Percentiles rank a stretch among this genome's conserved stretches.
Evolutionary conservation across 35 echinoderm and acorn worm genomes (phyloP).

Genomic region (Chiridota heheva): DNA sequence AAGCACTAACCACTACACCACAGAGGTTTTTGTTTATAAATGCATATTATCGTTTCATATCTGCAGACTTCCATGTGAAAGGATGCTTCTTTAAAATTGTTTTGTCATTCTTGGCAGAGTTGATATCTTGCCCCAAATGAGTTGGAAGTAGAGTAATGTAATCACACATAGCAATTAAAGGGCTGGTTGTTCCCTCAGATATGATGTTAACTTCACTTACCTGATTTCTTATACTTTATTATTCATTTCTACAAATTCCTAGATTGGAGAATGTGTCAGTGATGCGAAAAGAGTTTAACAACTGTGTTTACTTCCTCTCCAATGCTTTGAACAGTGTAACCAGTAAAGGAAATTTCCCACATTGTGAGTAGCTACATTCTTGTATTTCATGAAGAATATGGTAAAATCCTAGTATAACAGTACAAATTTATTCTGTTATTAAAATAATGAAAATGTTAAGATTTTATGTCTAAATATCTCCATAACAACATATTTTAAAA

Average conservation of each 20-base stretch:
- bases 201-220: neutral
- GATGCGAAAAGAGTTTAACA: slow-evolving; percentile 75
- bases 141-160: neutral
- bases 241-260: slow-evolving; percentile 20
- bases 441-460: too few species aligned
- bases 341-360: slow-evolving; percentile 88
- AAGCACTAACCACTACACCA: too few species aligned
- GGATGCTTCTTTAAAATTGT: neutral
- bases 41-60: too few species aligned
- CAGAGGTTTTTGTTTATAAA: too few species aligned
- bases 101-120: neutral
- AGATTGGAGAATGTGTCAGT: slow-evolving; percentile 59
- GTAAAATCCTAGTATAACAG: too few species aligned
- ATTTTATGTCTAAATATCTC: too few species aligned
- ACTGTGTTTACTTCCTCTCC: slow-evolving; percentile 71
- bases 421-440: too few species aligned
- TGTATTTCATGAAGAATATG: too few species aligned
- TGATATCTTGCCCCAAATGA: neutral
- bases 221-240: neutral
- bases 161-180: neutral
- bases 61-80: too few species aligned
- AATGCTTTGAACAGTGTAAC: slow-evolving; percentile 69
- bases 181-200: neutral
- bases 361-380: too few species aligned
- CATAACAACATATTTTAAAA: too few species aligned